Evolutionary conservation across 2,113 vertebrate species (phyloP), one percentile per base, ranked within the genome.

Genomic region (Peucedramus taeniatus): DNA sequence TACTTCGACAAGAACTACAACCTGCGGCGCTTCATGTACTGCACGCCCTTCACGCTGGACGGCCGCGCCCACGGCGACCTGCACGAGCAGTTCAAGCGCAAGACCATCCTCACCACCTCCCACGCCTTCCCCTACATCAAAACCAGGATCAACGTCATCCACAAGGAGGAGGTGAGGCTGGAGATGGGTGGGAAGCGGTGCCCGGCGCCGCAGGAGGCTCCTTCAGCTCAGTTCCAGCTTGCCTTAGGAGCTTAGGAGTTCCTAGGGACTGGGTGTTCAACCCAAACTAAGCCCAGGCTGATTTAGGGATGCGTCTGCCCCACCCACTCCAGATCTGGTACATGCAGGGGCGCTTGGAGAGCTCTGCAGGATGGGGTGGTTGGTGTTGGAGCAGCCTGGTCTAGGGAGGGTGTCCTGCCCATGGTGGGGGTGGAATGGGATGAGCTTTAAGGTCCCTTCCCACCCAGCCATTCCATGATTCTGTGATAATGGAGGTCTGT

Each of bases 1-100:
- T 99, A 99, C 96, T 99, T 99, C 7, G 99, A 99, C 97, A 99
- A 99, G 94, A 99, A 99, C 97, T 99, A 99, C 96, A 99, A 99
- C 97, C 71, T 99, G 97, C 98, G 99, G 8, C 99, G 99, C 15
- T 99, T 99, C 49, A 99, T 99, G 97, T 99, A 99, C 98, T 99
- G 99, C 97, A 99, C 99, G 0, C 99, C 99, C 30, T 99, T 99
- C 98, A 99, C 99, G 4, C 97, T 99, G 96, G 99, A 99, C 6
- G 99, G 99, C 13, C 98, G 99, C 10, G 99, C 99, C 14, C 99
- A 99, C 8, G 99, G 99, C 1, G 99, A 99, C 64, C 98, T 99
- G 80, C 99, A 99, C 9, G 99, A 99, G 88, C 99, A 99, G 96
- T 99, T 98, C 97, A 99, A 99, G 92, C 98, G 99, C 93, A 99